These are phyloP conservation scores for Notarius lentiginosus DNA, from an alignment of 2,113 vertebrate genomes.

Conservation along the genomic window DNA sequence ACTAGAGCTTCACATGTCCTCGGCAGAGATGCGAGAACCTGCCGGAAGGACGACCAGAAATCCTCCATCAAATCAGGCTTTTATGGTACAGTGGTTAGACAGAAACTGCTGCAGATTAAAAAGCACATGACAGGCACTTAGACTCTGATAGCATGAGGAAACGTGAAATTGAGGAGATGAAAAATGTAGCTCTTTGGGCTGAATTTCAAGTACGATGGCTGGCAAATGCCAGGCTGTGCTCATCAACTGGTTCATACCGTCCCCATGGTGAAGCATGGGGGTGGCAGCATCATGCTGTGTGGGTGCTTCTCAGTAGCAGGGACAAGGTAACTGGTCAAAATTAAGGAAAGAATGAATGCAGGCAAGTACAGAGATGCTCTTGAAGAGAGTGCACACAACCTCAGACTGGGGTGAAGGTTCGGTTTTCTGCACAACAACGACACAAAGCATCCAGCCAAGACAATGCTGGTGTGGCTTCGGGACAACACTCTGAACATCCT, in stretches of 20 bases:
- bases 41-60: not conserved
- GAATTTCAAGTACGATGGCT: not conserved
- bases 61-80: not conserved
- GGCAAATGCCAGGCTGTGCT: not conserved
- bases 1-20: not conserved
- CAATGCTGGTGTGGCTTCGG: not conserved
- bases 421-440: not conserved
- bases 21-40: not conserved
- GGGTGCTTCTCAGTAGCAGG: not conserved
- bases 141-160: not conserved
- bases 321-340: not conserved
- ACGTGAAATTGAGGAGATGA: not conserved
- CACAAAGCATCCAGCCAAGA: not conserved
- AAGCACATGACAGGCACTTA: not conserved
- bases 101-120: not conserved
- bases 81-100: not conserved
- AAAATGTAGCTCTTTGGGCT: not conserved
- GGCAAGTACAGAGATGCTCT: not conserved
- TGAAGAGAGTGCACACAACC: not conserved
- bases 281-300: not conserved
- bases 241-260: not conserved
- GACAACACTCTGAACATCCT: not conserved
- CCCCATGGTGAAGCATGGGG: not conserved
- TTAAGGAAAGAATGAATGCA: not conserved
- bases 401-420: not conserved